Evolutionary conservation across 2,113 vertebrate genomes (phyloP).

Genomic region (Tonatia bakeri): DNA sequence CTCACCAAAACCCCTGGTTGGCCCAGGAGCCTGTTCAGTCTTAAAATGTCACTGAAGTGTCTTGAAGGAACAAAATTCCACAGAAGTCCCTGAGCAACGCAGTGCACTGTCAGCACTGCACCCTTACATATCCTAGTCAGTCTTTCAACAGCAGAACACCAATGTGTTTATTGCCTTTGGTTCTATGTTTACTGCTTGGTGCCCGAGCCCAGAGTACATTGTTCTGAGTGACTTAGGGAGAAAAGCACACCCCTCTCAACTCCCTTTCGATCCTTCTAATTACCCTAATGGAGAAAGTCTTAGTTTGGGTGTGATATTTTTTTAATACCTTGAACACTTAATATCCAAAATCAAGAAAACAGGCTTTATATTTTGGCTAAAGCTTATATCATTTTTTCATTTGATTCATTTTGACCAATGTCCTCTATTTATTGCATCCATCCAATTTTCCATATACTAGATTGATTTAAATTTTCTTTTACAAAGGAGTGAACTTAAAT

Average conservation of each 20-base stretch:
- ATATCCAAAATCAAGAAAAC: background rate
- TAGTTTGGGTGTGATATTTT: background rate
- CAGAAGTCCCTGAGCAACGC: background rate
- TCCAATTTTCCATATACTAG: background rate
- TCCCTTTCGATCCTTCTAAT: background rate
- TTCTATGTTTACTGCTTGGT: background rate
- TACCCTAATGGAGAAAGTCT: background rate
- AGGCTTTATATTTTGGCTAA: background rate
- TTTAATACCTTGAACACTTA: background rate
- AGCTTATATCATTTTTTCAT: background rate
- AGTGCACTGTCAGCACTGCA: fast-evolving
- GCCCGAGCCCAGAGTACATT: background rate
- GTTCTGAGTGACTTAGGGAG: background rate
- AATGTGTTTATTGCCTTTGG: background rate
- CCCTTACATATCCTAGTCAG: background rate
- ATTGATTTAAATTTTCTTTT: background rate
- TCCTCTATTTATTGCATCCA: background rate
- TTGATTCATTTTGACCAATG: background rate
- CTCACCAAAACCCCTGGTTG: background rate
- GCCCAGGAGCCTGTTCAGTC: background rate
- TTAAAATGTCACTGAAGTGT: background rate
- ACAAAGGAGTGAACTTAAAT: background rate
- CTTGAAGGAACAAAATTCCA: background rate
- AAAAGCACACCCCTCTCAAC: background rate
- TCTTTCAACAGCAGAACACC: background rate